A percentile compares a stretch with the other conserved stretches of the same genome.
These are phyloP conservation scores for Bradysia coprophila DNA, from an alignment of 1,140 invertebrate genomes.

Conservation along the genomic window DNA sequence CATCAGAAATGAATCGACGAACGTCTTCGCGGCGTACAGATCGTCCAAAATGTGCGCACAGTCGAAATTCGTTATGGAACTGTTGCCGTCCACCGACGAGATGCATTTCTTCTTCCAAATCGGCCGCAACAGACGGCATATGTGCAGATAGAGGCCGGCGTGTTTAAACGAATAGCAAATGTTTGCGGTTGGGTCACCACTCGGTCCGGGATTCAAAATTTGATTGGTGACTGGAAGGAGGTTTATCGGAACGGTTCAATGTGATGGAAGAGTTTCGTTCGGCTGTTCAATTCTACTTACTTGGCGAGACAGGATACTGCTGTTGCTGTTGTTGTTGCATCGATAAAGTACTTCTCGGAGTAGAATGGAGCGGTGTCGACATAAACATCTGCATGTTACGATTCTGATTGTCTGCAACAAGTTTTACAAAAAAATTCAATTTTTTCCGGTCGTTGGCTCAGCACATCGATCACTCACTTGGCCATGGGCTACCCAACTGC, in stretches of 20 bases:
- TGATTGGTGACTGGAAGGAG: too few relatives aligned
- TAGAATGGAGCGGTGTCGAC: slow-evolving; percentile 21
- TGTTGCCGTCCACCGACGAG: slow-evolving; percentile 11
- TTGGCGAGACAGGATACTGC: too few relatives aligned
- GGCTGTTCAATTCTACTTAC: too few relatives aligned
- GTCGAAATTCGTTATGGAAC: slow-evolving; percentile 26
- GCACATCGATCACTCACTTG: too few relatives aligned
- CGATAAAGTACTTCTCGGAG: too few relatives aligned
- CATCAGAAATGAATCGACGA: slow-evolving; percentile 24
- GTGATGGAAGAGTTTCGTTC: too few relatives aligned
- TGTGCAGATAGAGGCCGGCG: slow-evolving; percentile 81
- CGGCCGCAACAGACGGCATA: slow-evolving; percentile 65
- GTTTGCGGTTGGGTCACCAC: slow-evolving; percentile 4
- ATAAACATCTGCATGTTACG: slow-evolving; percentile 13
- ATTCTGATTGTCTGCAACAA: not conserved
- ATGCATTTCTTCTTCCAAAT: slow-evolving; percentile 62
- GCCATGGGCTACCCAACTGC: too few relatives aligned
- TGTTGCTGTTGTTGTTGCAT: too few relatives aligned
- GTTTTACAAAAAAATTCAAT: not conserved
- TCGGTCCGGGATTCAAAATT: too few relatives aligned
- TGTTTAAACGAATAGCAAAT: slow-evolving; percentile 48
- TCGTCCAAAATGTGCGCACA: slow-evolving; percentile 27
- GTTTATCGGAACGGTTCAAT: too few relatives aligned
- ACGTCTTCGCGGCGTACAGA: slow-evolving; percentile 26
- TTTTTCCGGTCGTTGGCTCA: too few relatives aligned